Conservation (phyloP, 30 jellyfish, hydroid and myxozoan species). For the Aurelia sp. region DNA sequence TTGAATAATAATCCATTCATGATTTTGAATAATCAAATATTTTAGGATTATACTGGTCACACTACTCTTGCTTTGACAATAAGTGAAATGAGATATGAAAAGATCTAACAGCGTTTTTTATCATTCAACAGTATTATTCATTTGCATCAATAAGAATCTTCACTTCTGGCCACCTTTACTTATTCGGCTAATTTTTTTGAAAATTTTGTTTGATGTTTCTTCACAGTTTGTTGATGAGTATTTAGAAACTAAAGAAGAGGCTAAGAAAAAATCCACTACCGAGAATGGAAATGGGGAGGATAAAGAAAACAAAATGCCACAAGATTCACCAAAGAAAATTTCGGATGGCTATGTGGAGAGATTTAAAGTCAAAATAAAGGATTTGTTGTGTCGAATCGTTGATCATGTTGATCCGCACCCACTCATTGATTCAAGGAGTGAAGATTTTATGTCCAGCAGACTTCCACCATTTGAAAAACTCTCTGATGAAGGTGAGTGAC, state of each 20-base stretch:
- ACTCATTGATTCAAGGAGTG: conserved; percentile 83
- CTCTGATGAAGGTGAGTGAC: conserved; percentile 58
- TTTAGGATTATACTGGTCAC: too few relatives aligned
- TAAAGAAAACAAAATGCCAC: conserved; percentile 20
- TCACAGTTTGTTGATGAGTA: conserved; percentile 55
- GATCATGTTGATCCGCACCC: conserved; percentile 88
- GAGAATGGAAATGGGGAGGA: conserved; percentile 6
- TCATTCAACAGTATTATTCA: too few relatives aligned
- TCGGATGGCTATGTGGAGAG: conserved; percentile 47
- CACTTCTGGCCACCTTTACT: too few relatives aligned
- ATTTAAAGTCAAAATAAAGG: conserved; percentile 62
- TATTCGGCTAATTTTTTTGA: too few relatives aligned
- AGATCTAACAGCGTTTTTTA: too few relatives aligned
- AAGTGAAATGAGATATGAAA: too few relatives aligned
- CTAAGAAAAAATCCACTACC: conserved; percentile 16
- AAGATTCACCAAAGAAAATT: conserved; percentile 30
- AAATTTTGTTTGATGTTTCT: background rate
- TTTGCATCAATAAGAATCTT: too few relatives aligned
- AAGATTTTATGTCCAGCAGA: conserved; percentile 90
- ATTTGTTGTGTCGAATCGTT: conserved; percentile 64
- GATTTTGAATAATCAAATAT: too few relatives aligned
- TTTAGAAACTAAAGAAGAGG: conserved; percentile 33
- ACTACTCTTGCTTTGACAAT: too few relatives aligned
- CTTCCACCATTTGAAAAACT: conserved; percentile 85
- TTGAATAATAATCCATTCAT: too few relatives aligned